Percentiles rank a stretch among this genome's conserved stretches.
Conservation (phyloP, 1,140 invertebrate genomes). For the Aphelinus certus region DNA sequence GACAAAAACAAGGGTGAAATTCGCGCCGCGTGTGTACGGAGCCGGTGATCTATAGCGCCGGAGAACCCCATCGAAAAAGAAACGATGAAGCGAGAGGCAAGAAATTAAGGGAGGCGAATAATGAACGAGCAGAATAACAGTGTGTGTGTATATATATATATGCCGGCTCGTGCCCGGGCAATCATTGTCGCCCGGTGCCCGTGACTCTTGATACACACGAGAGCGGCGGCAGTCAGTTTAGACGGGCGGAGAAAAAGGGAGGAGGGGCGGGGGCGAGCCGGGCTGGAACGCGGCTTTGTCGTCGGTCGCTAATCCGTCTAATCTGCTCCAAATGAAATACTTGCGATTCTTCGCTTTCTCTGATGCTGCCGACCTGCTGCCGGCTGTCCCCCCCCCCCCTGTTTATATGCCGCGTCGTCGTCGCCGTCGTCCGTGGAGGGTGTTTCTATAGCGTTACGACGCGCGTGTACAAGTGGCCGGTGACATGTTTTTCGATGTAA, state of each 20-base stretch:
- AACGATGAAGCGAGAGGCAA: neutral
- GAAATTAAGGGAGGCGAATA: conserved; percentile 38
- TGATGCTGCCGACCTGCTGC: no score
- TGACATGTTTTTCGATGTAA: no score
- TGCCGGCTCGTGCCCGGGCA: no score
- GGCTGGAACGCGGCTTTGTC: conserved; percentile 19
- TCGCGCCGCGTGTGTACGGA: no score
- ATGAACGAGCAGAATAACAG: conserved; percentile 31
- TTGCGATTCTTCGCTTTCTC: conserved; percentile 50
- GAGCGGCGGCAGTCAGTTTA: conserved; percentile 30
- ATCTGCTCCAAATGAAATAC: conserved; percentile 62
- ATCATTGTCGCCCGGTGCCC: neutral
- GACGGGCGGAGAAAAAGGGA: conserved; percentile 13
- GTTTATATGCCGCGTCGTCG: no score
- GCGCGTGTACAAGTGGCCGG: neutral
- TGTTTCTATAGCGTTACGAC: conserved; percentile 18
- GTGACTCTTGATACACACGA: conserved; percentile 34
- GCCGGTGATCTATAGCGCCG: no score
- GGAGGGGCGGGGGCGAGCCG: neutral
- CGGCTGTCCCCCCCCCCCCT: no score
- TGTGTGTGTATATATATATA: no score
- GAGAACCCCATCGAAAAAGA: neutral
- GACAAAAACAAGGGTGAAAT: no score
- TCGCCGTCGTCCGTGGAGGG: neutral
- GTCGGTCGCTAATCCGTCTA: conserved; percentile 56